These are phyloP conservation scores for Enteromius radiatus DNA, from an alignment of 2,797 vertebrate genomes.

Conservation along the genomic window DNA sequence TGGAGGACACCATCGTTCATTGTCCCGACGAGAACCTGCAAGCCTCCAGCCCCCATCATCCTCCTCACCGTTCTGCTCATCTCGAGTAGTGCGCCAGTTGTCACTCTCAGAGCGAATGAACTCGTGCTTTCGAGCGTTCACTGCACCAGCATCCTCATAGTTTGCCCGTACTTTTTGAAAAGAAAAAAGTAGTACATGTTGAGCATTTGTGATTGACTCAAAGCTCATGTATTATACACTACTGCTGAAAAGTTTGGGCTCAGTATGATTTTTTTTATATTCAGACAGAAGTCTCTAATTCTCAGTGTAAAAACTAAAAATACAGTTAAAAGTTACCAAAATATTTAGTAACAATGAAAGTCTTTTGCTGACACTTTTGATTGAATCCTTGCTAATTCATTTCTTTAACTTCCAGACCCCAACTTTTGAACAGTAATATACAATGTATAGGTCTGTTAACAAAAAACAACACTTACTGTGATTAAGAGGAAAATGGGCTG, in stretches of 20 bases:
- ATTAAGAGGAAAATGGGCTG: conserved; percentile 82
- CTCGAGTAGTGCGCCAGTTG: conserved; percentile 94
- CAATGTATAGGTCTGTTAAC: not conserved
- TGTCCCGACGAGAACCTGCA: conserved; percentile 86
- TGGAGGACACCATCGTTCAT: conserved; percentile 90
- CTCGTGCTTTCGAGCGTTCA: conserved; percentile 88
- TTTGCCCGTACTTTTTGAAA: conserved; percentile 84
- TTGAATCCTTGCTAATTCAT: not conserved
- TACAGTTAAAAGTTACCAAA: not conserved
- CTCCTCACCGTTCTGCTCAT: conserved; percentile 94
- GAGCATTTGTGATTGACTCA: not conserved
- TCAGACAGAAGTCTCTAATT: not conserved
- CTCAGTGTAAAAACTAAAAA: not conserved
- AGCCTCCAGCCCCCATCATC: conserved; percentile 91
- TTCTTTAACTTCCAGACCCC: not conserved
- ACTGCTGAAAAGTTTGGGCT: not conserved
- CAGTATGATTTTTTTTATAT: not conserved
- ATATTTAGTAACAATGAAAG: not conserved
- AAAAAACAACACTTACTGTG: conserved; percentile 74
- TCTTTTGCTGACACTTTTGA: not conserved
- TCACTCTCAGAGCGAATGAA: conserved; percentile 96
- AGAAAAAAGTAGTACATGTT: not conserved
- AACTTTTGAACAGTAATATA: not conserved
- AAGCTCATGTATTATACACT: not conserved
- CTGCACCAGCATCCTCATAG: conserved; percentile 88